A percentile compares a stretch with the other conserved stretches of the same genome.
These are phyloP conservation scores for Apogon talboti DNA, from an alignment of 2,797 vertebrate species.

Conservation along the genomic window DNA sequence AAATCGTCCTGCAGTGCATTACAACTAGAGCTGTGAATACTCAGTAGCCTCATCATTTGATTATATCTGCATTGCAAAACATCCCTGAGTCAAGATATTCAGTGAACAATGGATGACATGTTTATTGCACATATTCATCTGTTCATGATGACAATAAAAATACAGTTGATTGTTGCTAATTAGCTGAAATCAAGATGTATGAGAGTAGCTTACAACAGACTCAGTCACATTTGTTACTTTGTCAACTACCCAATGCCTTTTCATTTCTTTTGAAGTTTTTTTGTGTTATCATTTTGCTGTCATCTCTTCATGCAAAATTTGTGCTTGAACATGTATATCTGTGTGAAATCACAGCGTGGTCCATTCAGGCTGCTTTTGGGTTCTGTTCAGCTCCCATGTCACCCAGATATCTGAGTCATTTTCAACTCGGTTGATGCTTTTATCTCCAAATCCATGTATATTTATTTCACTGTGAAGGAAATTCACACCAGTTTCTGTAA, in stretches of 20 bases:
- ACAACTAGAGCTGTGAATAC: no score
- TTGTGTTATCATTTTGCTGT: not conserved
- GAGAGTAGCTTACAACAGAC: not conserved
- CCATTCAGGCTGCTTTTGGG: conserved; percentile 11
- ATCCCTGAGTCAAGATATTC: no score
- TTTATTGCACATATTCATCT: no score
- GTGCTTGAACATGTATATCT: no score
- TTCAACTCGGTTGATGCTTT: conserved; percentile 33
- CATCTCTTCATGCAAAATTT: not conserved
- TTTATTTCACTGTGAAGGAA: conserved; percentile 12
- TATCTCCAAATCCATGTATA: conserved; percentile 22
- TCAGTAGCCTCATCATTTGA: no score
- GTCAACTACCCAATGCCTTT: no score
- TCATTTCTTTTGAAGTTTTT: no score
- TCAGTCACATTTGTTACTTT: not conserved
- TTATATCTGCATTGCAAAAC: no score
- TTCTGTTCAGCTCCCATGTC: conserved; percentile 16
- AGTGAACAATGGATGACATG: no score
- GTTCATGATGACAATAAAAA: no score
- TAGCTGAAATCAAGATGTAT: not conserved
- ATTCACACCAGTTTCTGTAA: conserved; percentile 17
- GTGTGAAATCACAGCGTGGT: conserved; percentile 10
- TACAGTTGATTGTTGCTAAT: no score
- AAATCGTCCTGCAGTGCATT: no score
- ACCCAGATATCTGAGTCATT: conserved; percentile 34